Evolutionary conservation across 23 tunicate genomes (phyloP).

Genomic region (Oikopleura vanhoeffeni): DNA sequence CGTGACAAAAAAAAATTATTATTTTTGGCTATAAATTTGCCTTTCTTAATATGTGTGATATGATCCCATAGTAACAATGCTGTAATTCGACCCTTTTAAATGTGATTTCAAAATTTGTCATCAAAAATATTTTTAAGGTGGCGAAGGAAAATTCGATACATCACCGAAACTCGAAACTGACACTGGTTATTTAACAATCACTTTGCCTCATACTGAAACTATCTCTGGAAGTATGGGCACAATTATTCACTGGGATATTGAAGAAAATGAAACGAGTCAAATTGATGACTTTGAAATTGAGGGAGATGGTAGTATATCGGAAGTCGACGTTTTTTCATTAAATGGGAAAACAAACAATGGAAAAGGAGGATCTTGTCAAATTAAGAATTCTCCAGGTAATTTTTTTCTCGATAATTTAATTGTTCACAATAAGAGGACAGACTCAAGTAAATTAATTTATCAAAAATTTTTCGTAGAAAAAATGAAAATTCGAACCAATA

Average conservation of each 20-base stretch:
- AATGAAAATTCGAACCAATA: too few relatives aligned
- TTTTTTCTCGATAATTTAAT: background rate
- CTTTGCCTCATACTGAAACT: background rate
- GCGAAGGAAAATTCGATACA: background rate
- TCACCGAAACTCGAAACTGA: background rate
- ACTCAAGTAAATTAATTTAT: too few relatives aligned
- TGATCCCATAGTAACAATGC: too few relatives aligned
- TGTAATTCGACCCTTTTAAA: too few relatives aligned
- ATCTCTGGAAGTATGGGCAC: background rate
- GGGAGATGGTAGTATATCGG: background rate
- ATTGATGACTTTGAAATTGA: background rate
- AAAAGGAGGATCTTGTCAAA: background rate
- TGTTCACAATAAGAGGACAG: background rate
- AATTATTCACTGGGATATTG: slow-evolving; percentile 8
- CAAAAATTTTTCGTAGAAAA: too few relatives aligned
- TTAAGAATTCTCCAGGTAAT: background rate
- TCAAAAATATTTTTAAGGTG: background rate
- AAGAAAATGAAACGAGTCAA: background rate
- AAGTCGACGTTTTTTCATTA: background rate
- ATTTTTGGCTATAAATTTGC: too few relatives aligned
- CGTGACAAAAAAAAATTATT: too few relatives aligned
- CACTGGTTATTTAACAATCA: background rate
- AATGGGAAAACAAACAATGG: background rate
- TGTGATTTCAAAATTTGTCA: too few relatives aligned
- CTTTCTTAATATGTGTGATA: too few relatives aligned